Evolutionary conservation across 1,140 invertebrate species (phyloP), one percentile per base, ranked within the genome.

Genomic region (Ladona fulva): DNA sequence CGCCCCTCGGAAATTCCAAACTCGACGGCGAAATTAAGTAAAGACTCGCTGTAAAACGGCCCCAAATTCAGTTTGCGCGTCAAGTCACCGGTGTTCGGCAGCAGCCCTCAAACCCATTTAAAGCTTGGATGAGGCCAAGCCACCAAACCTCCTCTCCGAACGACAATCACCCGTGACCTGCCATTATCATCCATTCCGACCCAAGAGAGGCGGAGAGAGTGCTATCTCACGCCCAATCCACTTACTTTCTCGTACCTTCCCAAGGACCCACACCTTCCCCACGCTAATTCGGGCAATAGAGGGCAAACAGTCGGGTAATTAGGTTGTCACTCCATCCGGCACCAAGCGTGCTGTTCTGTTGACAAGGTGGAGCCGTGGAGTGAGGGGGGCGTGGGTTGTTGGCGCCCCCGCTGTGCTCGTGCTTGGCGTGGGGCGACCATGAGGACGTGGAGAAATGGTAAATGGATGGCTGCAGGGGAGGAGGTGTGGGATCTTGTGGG

Each of bases 241-340:
- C 29, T 37, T 37, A 37, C 29, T 37, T 37, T 37, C 29, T 37
- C 29, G 29, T 37, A 8, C 29, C n/a, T n/a, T n/a, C 10, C 52
- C 52, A 66, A 16, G 52, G 16, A 66, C 52, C 52, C 44, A 52
- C 44, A 10, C 44, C 44, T 52, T 19, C 19, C 52, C n/a, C n/a
- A 5, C 12, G n/a, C 52, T 66, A 66, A 66, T 66, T 66, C 52
- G 52, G 29, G 5, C 52, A 3, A 66, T 66, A 66, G 52, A 66
- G 52, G 52, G 52, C 52, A 66, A 66, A 66, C 52, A 66, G 52
- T 66, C 52, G 12, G 12, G 52, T 66, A 66, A 66, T 66, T 66
- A 66, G 52, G 12, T 66, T 66, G 52, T 66, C 52, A 66, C 52
- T 66, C 52, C 52, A 66, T 66, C 52, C 52, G 52, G 52, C n/a